Evolutionary conservation across 2,888 invertebrate species (phyloP), one percentile per base, ranked within the genome.

Genomic region (Hyposoter didymator): DNA sequence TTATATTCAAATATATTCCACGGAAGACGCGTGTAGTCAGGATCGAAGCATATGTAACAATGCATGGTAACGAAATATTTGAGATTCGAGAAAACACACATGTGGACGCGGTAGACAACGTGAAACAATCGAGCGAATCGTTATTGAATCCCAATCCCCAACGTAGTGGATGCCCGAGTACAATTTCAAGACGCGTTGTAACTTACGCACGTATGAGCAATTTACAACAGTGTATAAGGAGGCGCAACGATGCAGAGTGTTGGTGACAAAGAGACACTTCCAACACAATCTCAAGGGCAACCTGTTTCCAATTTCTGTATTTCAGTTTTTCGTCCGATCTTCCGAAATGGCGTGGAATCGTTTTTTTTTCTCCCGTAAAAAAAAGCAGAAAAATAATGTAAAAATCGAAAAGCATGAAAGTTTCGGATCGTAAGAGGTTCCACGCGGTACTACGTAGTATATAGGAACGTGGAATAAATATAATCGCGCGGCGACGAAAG

Each of bases 1-100:
- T 86, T 84, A 88, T 90, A 90, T 88, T 89, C 88, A 66, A 66
- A 49, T 45, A 59, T 73, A 84, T 39, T n/a, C 66, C 4, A n/a
- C 39, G 19, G 66, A 66, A 66, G 43, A 19, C 19, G 66, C 35
- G 45, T 45, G 14, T 32, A 49, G n/a, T 32, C 6, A 47, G n/a
- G 10, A 39, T 43, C 43, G 8, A 32, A 59, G 43, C 28, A 74
- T 39, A 28, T 69, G 84, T 28, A 59, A 28, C 28, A 59, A 59
- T 59, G 22, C 55, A 59, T 12, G 55, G 12, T 55, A 55, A 22
- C 22, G 4, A 59, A 28, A 28, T 59, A 28, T 59, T 28, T 14
- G 59, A 28, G 59, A 59, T 12, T 59, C 59, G 59, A 28, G 59
- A 59, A 59, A 59, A 59, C 14, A 28, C 22, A 59, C 28, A 59